Evolutionary conservation across 2,888 invertebrate species (phyloP).

Genomic region (Stenotaenia linearis): DNA sequence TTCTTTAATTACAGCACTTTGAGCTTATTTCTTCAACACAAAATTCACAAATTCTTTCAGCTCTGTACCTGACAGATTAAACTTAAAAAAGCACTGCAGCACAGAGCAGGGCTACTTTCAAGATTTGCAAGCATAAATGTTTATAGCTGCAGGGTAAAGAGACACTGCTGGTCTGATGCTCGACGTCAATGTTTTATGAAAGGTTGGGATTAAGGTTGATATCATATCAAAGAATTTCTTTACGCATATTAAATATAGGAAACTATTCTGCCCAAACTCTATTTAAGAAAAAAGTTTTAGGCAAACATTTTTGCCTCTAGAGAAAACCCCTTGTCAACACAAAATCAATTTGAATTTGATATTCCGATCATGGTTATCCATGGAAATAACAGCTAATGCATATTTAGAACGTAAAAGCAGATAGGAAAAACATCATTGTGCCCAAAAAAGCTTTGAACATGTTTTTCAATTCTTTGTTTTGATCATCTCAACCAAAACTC

Average conservation of each 20-base stretch:
- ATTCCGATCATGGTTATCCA: not conserved
- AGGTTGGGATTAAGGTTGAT: not conserved
- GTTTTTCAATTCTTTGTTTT: no score
- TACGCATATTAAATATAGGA: not conserved
- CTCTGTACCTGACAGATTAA: no score
- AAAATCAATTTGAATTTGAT: not conserved
- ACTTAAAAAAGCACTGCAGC: no score
- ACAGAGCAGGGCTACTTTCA: no score
- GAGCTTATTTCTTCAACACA: no score
- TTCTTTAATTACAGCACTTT: no score
- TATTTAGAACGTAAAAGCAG: no score
- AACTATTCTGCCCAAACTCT: not conserved
- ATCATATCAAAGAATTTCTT: not conserved
- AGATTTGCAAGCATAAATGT: not conserved
- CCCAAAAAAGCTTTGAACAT: no score
- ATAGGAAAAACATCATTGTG: no score
- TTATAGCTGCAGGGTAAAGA: not conserved
- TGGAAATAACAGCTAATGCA: not conserved
- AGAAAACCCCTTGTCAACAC: not conserved
- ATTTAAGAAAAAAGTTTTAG: not conserved
- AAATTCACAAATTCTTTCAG: no score
- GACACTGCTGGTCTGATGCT: not conserved
- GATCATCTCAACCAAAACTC: no score
- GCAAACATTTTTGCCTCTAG: not conserved
- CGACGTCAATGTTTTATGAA: not conserved